Base-by-base conservation (phyloP, 2,797 vertebrate genomes). In the Loriculus beryllinus region DNA sequence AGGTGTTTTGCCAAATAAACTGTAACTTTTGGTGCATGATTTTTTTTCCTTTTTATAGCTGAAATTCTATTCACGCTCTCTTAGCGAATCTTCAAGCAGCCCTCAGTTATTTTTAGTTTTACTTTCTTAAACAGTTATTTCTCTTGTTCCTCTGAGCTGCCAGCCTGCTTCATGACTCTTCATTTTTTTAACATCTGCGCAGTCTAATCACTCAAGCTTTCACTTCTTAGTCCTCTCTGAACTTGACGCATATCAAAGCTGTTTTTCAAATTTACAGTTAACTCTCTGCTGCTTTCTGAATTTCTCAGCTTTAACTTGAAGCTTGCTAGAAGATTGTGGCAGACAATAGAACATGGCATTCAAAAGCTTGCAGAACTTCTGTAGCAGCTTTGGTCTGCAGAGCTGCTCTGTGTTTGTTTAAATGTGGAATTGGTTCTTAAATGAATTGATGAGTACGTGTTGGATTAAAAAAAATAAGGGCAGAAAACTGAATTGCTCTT, bases 101-200 rank as follows among this genome's bases (percentile, higher is more conserved):
- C 76, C 94, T 94, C 25, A 39, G 84, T 96, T 97, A 95, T 95
- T 97, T 97, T 96, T 96, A 86, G 69, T 97, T 97, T 97, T 77
- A 75, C 95, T 97, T 96, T 96, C 77, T 96, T 92, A 94, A 97
- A 69, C 93, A 96, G 82, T 96, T 96, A 79, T 95, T 97, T 96
- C 71, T 97, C 81, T 86, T 92, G 75, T 96, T 97, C 88, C 52
- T 93, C 83, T 77, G 90, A 97, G 93, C 72, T 97, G 59, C 95
- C 91, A 97, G 86, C 68, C 88, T 96, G 72, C 83, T 96, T 97
- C 80, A 95, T 96, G 93, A 94, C 91, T 96, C 90, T 97, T 97
- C 91, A 93, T 86, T 97, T 96, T 97, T 97, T 80, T 97, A 96
- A 95, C 82, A 94, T 95, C 82, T 96, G 45, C 78, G 56, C 92